These are phyloP conservation scores for Lasioglossum vierecki DNA, from an alignment of 2,888 invertebrate species.

Conservation along the genomic window DNA sequence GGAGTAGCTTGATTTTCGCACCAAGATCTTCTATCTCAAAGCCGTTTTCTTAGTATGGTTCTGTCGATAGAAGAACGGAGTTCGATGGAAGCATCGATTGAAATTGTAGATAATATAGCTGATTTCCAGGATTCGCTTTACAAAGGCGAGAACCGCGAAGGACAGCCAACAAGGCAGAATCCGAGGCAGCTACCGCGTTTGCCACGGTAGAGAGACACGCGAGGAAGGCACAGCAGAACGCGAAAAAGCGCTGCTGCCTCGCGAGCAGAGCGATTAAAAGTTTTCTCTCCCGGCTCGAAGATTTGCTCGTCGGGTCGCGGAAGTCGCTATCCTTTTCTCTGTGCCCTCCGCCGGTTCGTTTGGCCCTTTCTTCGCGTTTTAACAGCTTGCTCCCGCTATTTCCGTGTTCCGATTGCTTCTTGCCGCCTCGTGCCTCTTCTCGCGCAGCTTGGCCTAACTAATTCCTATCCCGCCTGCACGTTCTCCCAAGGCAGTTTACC, in stretches of 20 bases:
- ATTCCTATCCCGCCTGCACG: not conserved
- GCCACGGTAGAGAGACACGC: not conserved
- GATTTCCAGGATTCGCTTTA: not conserved
- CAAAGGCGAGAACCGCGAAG: not conserved
- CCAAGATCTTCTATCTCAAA: too few relatives aligned
- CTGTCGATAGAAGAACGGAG: too few relatives aligned
- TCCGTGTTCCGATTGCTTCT: slow-evolving; percentile 28
- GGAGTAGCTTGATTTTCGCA: too few relatives aligned
- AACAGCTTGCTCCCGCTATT: slow-evolving; percentile 16
- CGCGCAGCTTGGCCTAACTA: not conserved
- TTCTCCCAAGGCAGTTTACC: not conserved
- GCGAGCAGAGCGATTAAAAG: slow-evolving; percentile 59
- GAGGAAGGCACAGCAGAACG: not conserved
- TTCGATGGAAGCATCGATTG: too few relatives aligned
- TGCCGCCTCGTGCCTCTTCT: slow-evolving; percentile 26
- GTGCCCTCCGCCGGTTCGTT: slow-evolving; percentile 7
- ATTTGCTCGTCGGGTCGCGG: slow-evolving; percentile 55
- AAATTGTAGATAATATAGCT: too few relatives aligned
- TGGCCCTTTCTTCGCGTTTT: slow-evolving; percentile 22
- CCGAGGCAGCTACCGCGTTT: not conserved
- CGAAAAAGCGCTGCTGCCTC: not conserved
- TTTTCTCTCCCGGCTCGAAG: slow-evolving; percentile 64
- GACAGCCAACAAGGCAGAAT: not conserved
- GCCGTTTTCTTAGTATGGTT: too few relatives aligned
- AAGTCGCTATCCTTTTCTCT: slow-evolving; percentile 21